These are phyloP conservation scores for Narcine bancroftii DNA, from an alignment of 2,113 vertebrate genomes.

Conservation along the genomic window DNA sequence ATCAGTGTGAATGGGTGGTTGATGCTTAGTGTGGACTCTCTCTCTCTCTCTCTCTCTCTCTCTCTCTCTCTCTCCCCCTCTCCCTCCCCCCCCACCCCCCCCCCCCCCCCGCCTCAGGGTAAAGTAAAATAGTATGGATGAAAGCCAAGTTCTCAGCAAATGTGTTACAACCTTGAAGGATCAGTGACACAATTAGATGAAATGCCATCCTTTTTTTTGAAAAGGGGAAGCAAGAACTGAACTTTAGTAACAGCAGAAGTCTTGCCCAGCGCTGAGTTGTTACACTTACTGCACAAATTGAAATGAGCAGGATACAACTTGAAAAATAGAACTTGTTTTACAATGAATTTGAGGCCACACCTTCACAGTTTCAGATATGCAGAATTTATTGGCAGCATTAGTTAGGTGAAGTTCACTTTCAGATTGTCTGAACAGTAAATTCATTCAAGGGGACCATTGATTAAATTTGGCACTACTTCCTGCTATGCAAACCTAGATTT, in stretches of 20 bases:
- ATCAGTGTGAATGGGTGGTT: too few species aligned
- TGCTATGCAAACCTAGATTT: background rate
- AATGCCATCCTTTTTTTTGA: too few species aligned
- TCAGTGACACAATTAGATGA: background rate
- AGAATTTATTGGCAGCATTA: background rate
- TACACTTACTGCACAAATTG: background rate
- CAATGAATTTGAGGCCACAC: background rate
- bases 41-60: too few species aligned
- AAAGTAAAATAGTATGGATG: background rate
- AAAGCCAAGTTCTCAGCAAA: background rate
- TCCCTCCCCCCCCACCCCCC: too few species aligned
- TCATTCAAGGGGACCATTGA: background rate
- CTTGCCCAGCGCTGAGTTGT: background rate
- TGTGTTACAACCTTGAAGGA: too few species aligned
- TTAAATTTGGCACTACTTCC: background rate
- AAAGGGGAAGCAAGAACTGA: background rate
- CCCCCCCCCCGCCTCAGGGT: too few species aligned
- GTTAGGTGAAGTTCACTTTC: background rate
- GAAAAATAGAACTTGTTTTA: too few species aligned
- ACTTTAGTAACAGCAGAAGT: background rate
- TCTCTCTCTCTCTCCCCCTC: too few species aligned
- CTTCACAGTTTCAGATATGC: too few species aligned
- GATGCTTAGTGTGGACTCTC: too few species aligned
- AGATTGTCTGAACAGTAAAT: background rate
- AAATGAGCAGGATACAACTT: background rate